phyloP scores from a whole-genome alignment of 2,888 invertebrate genomes.

The Leptopilina syphax region DNA sequence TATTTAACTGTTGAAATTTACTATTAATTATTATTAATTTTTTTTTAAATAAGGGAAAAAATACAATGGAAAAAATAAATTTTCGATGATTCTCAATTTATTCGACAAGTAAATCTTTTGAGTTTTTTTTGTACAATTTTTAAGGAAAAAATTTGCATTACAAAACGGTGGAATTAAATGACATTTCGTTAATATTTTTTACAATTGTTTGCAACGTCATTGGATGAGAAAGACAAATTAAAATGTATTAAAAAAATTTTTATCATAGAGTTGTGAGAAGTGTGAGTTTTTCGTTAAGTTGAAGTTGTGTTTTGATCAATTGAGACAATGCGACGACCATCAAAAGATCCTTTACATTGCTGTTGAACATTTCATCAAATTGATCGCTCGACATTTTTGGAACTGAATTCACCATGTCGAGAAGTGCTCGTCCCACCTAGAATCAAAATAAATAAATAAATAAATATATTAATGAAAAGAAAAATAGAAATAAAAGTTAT shows the following conservation, averaged over 20 bases:
- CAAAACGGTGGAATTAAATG: not conserved
- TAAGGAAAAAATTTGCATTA: not conserved
- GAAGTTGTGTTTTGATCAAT: slow-evolving; percentile 96
- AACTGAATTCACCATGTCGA: slow-evolving; percentile 94
- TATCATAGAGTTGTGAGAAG: slow-evolving; percentile 85
- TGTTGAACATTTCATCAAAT: slow-evolving; percentile 96
- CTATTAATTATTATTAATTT: not conserved
- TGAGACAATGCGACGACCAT: slow-evolving; percentile 98
- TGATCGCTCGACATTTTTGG: slow-evolving; percentile 94
- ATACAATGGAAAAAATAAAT: not conserved
- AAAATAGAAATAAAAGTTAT: too few relatives aligned
- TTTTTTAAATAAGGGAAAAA: too few relatives aligned
- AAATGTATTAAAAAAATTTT: slow-evolving; percentile 15
- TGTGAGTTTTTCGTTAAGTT: slow-evolving; percentile 96
- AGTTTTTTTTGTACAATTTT: slow-evolving; percentile 29
- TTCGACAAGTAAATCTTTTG: slow-evolving; percentile 8
- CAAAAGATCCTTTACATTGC: slow-evolving; percentile 96
- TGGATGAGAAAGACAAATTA: slow-evolving; percentile 11
- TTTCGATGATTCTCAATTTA: slow-evolving; percentile 18
- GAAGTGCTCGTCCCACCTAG: slow-evolving; percentile 88
- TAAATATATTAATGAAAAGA: too few relatives aligned
- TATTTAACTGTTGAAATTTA: not conserved
- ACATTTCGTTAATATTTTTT: not conserved
- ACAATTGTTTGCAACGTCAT: slow-evolving; percentile 20
- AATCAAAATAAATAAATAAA: slow-evolving; percentile 29